A percentile compares a stretch with the other conserved stretches of the same genome.
Conservation (phyloP, 2,888 invertebrate genomes). For the Cryptus viduatorius region DNA sequence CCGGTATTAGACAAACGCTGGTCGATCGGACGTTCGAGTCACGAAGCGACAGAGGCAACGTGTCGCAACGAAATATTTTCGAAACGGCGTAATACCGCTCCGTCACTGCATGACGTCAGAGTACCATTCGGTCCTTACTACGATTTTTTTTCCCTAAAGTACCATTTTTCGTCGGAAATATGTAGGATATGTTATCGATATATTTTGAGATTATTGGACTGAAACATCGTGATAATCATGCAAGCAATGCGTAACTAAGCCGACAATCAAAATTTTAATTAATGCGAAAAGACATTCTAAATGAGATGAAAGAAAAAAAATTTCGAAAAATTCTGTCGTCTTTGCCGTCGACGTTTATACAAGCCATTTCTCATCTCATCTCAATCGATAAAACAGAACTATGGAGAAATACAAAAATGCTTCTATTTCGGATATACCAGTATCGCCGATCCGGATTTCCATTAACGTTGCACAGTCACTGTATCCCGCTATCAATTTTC, state of each 20-base stretch:
- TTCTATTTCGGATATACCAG: constrained; percentile 36
- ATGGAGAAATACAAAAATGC: constrained; percentile 34
- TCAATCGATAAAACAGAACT: constrained; percentile 29
- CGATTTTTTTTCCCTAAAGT: too few species aligned
- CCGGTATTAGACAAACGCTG: neutral
- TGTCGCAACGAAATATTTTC: neutral
- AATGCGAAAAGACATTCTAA: too few species aligned
- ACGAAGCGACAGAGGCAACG: neutral
- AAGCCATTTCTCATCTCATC: constrained; percentile 9
- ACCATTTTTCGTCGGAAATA: neutral
- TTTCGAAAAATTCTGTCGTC: too few species aligned
- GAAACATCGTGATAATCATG: neutral
- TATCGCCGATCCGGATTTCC: constrained; percentile 65
- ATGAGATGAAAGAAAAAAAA: too few species aligned
- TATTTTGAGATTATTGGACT: neutral
- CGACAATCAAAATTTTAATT: too few species aligned
- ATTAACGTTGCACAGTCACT: constrained; percentile 67
- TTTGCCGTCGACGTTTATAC: neutral
- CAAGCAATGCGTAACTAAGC: too few species aligned
- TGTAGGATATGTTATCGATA: neutral
- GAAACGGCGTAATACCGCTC: neutral
- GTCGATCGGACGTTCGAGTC: neutral
- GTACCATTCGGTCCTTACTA: neutral
- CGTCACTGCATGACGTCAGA: neutral
- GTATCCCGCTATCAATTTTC: constrained; percentile 72